phyloP scores from a whole-genome alignment of 2,113 vertebrate species.

The Trogon surrucura region DNA sequence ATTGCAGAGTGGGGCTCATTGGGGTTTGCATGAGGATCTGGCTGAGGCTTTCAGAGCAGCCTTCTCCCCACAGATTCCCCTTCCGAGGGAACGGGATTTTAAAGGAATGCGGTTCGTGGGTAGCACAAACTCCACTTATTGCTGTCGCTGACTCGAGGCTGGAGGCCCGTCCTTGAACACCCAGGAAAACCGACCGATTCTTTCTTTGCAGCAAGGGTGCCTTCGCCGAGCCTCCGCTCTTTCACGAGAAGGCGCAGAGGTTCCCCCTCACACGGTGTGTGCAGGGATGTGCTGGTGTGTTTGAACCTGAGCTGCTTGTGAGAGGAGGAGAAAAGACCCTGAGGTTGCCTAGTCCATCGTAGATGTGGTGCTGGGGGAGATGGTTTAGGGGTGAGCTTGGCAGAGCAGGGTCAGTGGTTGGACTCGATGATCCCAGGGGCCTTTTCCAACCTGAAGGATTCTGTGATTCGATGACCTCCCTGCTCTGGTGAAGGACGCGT shows the following conservation, averaged over 20 bases:
- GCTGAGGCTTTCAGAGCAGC: background rate
- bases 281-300: background rate
- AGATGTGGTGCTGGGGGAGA: no score
- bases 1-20: background rate
- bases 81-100: background rate
- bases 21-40: background rate
- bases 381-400: no score
- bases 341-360: background rate
- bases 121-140: rapidly evolving
- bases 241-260: background rate
- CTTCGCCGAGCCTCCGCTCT: background rate
- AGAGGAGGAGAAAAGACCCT: background rate
- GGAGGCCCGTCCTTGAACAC: background rate
- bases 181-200: background rate
- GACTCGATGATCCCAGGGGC: no score
- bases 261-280: background rate
- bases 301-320: background rate
- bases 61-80: background rate
- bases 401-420: no score
- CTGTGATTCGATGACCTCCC: background rate
- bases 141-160: background rate
- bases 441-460: no score
- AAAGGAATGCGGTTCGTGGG: background rate
- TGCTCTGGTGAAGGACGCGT: background rate
- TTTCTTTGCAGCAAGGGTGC: background rate